These are phyloP conservation scores for Andrena cerasifolii DNA, from an alignment of 1,140 invertebrate species.

Conservation along the genomic window DNA sequence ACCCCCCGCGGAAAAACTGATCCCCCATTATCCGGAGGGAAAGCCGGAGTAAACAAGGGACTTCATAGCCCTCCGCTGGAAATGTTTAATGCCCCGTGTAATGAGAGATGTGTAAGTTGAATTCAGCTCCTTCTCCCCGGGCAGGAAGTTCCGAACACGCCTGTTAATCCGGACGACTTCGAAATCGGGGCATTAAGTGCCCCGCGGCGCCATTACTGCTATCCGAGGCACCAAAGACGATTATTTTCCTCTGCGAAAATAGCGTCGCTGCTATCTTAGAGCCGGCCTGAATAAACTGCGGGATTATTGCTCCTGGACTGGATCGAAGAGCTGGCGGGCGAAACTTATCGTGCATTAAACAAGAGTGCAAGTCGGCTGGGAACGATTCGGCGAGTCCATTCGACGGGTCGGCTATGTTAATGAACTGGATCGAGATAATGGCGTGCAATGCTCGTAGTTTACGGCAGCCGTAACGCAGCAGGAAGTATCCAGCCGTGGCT, in stretches of 20 bases:
- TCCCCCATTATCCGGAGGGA: too few relatives aligned
- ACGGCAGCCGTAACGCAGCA: conserved; percentile 68
- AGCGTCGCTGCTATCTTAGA: conserved; percentile 31
- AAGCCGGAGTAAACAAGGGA: background rate
- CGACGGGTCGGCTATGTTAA: conserved; percentile 64
- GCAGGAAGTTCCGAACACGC: background rate
- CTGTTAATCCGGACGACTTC: background rate
- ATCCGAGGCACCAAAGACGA: background rate
- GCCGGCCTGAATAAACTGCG: conserved; percentile 21
- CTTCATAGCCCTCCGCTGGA: background rate
- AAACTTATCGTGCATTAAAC: conserved; percentile 66
- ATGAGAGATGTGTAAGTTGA: background rate
- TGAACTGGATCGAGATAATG: conserved; percentile 69
- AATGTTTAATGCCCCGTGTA: background rate
- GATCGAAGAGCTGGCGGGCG: conserved; percentile 48
- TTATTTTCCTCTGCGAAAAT: conserved; percentile 44
- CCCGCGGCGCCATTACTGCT: background rate
- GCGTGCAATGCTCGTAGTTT: conserved; percentile 62
- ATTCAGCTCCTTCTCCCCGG: background rate
- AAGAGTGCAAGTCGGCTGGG: conserved; percentile 50
- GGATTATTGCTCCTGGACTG: conserved; percentile 46
- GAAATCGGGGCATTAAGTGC: background rate
- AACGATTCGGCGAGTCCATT: conserved; percentile 64
- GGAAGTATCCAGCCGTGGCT: conserved; percentile 63
- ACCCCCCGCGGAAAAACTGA: too few relatives aligned